Base-by-base conservation (phyloP, 30 jellyfish, hydroid and myxozoan genomes). In the Catostylus mosaicus region DNA sequence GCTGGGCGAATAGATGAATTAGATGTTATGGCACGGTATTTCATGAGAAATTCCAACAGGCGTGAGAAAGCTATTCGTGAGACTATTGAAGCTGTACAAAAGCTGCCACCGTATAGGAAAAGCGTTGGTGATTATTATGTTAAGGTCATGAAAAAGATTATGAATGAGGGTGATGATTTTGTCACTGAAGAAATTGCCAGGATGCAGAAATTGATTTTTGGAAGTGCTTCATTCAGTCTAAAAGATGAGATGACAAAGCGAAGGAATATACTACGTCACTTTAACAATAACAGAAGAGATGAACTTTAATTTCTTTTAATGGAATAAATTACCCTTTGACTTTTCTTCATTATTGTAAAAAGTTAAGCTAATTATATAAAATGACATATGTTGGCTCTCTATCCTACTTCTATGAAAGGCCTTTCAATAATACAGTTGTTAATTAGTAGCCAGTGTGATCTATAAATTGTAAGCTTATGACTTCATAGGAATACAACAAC, bases 1-100 rank as follows among this genome's bases (percentile, higher is more conserved):
- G 95, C 81, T 46, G 99, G 99, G 1, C 69, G 89, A 12, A 46
- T 79, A 3, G 95, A 94, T 51, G 97, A 94, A 45, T 89, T 94
- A 8, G 96, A 94, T 63, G 73, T 76, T 0, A 65, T 84, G 0
- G 95, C 97, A 10, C 80, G 92, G 26, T 82, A 94, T 61, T 94
- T 94, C 84, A 88, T 94, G 90, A 64, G 88, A 62, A 93, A 86
- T 38, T 71, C 88, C 31, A 26, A 76, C 79, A 74, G 86, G 27
- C 96, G 97, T 12, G 96, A 94, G 65, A 73, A 84, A 64, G 92
- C 91, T 10, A 84, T 88, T 22, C 84, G 91, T 14, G 97, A 87
- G 34, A 68, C 97, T 5, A 76, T 94, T 7, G 84, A 62, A 26
- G 72, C 73, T 56, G 82, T 94, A 1, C 94, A 88, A 32, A 78